These are phyloP conservation scores for Acromyrmex echinatior DNA, from an alignment of 1,140 invertebrate species.

Conservation along the genomic window DNA sequence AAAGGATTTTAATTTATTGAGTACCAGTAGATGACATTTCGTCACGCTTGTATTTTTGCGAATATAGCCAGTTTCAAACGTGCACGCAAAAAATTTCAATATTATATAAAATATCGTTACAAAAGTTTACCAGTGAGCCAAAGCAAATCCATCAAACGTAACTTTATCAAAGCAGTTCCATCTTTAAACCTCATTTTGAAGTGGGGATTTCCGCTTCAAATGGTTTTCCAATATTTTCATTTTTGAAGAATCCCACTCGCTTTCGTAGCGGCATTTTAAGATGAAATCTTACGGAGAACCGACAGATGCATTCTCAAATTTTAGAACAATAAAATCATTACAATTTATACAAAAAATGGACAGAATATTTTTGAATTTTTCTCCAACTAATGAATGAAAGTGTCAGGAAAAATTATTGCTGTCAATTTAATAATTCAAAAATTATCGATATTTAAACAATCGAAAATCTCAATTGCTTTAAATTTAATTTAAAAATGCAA, in stretches of 20 bases:
- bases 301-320: constrained; percentile 20
- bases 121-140: constrained; percentile 15
- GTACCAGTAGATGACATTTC: background rate
- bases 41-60: background rate
- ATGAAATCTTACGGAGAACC: constrained; percentile 23
- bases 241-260: constrained; percentile 49
- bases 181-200: constrained; percentile 41
- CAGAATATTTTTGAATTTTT: background rate
- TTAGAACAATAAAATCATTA: constrained; percentile 22
- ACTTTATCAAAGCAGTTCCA: constrained; percentile 55
- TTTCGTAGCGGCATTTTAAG: constrained; percentile 36
- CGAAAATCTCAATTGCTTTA: background rate
- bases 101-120: constrained; percentile 25
- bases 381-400: background rate
- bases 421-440: background rate
- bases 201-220: constrained; percentile 45
- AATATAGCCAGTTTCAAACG: background rate
- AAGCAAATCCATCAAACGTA: constrained; percentile 50
- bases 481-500: background rate
- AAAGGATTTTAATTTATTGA: constrained; percentile 23
- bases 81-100: background rate
- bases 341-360: background rate
- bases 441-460: background rate
- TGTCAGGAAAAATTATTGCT: background rate
- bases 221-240: constrained; percentile 64